Base-by-base conservation (phyloP, 30 jellyfish, hydroid and myxozoan genomes). In the Rhopilema esculentum region DNA sequence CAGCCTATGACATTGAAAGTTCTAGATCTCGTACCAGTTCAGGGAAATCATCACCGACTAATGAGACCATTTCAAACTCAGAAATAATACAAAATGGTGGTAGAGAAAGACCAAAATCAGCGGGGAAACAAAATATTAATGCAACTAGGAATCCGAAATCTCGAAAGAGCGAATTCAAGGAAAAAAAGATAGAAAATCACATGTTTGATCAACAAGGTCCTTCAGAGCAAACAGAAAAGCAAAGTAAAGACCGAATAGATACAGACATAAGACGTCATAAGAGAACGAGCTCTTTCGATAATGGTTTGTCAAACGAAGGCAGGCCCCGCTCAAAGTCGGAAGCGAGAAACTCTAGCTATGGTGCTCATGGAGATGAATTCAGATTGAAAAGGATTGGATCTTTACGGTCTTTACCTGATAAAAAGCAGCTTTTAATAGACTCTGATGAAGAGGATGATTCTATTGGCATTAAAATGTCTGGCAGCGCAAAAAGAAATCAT, bases 241-340 rank as follows among this genome's bases (percentile, higher is more conserved):
- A 40, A 40, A 12, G 57, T 40, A n/a, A n/a, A n/a, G n/a, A n/a
- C n/a, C n/a, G n/a, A n/a, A n/a, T n/a, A n/a, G n/a, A n/a, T n/a
- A n/a, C n/a, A n/a, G n/a, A n/a, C n/a, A n/a, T n/a, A n/a, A n/a
- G n/a, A n/a, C n/a, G n/a, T n/a, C n/a, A n/a, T n/a, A n/a, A n/a
- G n/a, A n/a, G n/a, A n/a, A n/a, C n/a, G n/a, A n/a, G n/a, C n/a
- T n/a, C n/a, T n/a, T n/a, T n/a, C n/a, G n/a, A n/a, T n/a, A n/a
- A n/a, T n/a, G n/a, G n/a, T n/a, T n/a, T n/a, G n/a, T n/a, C n/a
- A n/a, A n/a, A n/a, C n/a, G 22, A 7, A 23, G 51, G 89, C 18
- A 79, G 89, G 52, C 77, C 48, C 0, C 69, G 80, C 27, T 79
- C 89, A 40, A 79, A 27, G 65, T 79, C 89, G 15, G 79, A 79